Percentiles rank a stretch among this genome's conserved stretches.
phyloP scores from a whole-genome alignment of 1,140 invertebrate genomes.

The Drosophila pectinifera region DNA sequence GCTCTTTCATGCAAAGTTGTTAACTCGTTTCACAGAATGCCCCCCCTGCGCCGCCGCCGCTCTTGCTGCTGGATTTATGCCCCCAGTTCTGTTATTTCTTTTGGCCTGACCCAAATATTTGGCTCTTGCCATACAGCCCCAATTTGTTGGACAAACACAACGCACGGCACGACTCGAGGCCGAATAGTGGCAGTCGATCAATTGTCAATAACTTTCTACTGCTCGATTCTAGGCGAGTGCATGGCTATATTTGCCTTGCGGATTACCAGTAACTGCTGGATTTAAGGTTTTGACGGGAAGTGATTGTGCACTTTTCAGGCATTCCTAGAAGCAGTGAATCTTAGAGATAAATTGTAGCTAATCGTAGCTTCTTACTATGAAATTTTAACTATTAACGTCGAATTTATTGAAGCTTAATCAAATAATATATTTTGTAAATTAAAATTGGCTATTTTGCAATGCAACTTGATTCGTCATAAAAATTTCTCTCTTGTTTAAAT shows the following conservation, averaged over 20 bases:
- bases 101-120: slow-evolving; percentile 71
- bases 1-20: slow-evolving; percentile 80
- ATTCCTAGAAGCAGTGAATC: background rate
- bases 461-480: background rate
- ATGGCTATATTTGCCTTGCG: slow-evolving; percentile 16
- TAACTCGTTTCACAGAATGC: slow-evolving; percentile 75
- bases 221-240: slow-evolving; percentile 24
- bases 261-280: background rate
- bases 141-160: slow-evolving; percentile 61
- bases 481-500: background rate
- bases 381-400: background rate
- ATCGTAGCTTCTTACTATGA: background rate
- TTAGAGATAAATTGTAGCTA: background rate
- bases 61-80: slow-evolving; percentile 50
- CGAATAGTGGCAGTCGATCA: slow-evolving; percentile 44
- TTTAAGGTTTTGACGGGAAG: slow-evolving; percentile 2
- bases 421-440: background rate
- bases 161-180: slow-evolving; percentile 28
- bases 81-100: slow-evolving; percentile 76
- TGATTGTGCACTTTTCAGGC: background rate
- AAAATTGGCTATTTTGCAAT: too few species aligned
- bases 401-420: background rate
- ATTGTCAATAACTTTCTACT: slow-evolving; percentile 57
- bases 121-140: slow-evolving; percentile 54
- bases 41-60: slow-evolving; percentile 6